phyloP scores from a whole-genome alignment of 2,113 vertebrate genomes.

The Centrocercus urophasianus region DNA sequence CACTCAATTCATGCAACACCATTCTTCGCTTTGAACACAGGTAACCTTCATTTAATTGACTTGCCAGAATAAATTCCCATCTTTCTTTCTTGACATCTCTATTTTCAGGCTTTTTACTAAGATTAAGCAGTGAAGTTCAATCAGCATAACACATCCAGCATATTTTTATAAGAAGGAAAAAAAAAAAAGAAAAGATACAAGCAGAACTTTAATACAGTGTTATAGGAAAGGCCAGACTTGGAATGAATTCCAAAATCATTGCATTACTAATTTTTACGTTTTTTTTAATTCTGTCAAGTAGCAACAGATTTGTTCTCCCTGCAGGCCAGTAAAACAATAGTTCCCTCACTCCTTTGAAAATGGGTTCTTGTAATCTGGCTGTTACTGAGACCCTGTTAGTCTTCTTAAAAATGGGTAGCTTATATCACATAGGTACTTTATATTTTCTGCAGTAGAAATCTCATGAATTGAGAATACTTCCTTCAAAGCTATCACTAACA shows the following conservation, averaged over 20 bases:
- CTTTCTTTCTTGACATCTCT: conserved; percentile 41
- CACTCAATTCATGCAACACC: background rate
- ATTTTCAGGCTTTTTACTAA: conserved; percentile 43
- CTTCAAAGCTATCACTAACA: background rate
- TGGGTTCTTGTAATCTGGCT: background rate
- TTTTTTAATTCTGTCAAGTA: background rate
- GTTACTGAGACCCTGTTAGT: background rate
- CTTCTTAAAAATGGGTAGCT: background rate
- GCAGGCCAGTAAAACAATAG: background rate
- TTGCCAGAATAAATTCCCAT: conserved; percentile 10
- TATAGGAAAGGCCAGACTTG: background rate
- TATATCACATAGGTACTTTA: background rate
- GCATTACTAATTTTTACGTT: background rate
- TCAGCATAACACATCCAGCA: background rate
- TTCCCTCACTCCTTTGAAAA: background rate
- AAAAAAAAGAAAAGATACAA: background rate
- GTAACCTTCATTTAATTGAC: conserved; percentile 9
- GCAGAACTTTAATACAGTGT: background rate
- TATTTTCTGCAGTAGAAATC: background rate
- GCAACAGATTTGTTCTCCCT: background rate
- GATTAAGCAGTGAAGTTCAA: conserved; percentile 18
- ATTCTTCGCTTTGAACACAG: background rate
- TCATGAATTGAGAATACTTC: background rate
- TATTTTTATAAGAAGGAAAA: background rate
- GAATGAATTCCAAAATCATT: conserved; percentile 16